Percentiles rank a stretch among this genome's conserved stretches.
Conservation (phyloP, 1,140 invertebrate species). For the Eumaeus atala region DNA sequence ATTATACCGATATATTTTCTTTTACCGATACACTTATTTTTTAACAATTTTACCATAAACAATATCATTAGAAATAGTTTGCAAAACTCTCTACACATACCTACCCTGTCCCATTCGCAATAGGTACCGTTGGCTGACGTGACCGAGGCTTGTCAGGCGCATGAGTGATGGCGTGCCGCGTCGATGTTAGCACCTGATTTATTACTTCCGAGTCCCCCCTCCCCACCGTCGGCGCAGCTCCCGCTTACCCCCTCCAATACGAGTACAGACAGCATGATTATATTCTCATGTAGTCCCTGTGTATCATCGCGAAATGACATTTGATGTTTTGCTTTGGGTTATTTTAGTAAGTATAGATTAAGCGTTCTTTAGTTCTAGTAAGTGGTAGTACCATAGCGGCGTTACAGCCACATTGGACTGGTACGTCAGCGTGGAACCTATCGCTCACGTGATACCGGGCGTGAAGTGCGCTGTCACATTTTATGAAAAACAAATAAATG, state of each 20-base stretch:
- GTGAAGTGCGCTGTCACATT: too few species aligned
- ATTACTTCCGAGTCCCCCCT: slow-evolving; percentile 51
- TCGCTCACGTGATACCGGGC: too few species aligned
- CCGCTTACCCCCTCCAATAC: slow-evolving; percentile 12
- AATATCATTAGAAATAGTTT: too few species aligned
- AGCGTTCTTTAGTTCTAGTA: too few species aligned
- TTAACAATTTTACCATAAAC: too few species aligned
- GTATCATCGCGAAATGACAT: not conserved
- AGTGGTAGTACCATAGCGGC: too few species aligned
- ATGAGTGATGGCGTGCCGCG: slow-evolving; percentile 65
- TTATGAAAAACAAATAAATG: too few species aligned
- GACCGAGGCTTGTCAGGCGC: slow-evolving; percentile 48
- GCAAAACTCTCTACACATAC: slow-evolving; percentile 1
- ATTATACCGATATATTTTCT: too few species aligned
- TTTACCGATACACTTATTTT: too few species aligned
- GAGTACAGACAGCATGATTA: slow-evolving; percentile 22
- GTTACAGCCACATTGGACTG: too few species aligned
- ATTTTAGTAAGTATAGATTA: too few species aligned
- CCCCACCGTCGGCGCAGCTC: slow-evolving; percentile 21
- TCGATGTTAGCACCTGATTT: slow-evolving; percentile 67
- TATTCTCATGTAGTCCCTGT: not conserved
- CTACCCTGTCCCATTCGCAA: slow-evolving; percentile 17
- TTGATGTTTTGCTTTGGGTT: not conserved
- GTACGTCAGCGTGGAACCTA: too few species aligned
- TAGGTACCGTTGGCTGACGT: slow-evolving; percentile 44